Conservation (phyloP, 92 coral and sea anemone genomes). For the Phenganax marumi region DNA sequence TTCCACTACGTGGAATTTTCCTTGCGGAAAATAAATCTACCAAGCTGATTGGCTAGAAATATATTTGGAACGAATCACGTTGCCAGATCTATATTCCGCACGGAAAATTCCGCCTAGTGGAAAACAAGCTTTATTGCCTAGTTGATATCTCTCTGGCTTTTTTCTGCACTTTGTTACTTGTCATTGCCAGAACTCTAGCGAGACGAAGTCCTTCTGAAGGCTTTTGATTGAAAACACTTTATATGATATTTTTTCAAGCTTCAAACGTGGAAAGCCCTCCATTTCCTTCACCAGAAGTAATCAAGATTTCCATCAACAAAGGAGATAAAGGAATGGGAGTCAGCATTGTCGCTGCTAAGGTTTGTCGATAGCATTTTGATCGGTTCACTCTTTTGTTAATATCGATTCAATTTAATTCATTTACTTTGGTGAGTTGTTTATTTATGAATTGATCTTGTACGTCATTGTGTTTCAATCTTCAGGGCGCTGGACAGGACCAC, state of each 20-base stretch:
- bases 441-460: too few species aligned
- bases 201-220: too few species aligned
- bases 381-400: too few species aligned
- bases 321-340: slow-evolving; percentile 99
- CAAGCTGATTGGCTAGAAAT: too few species aligned
- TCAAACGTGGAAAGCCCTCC: slow-evolving; percentile 29
- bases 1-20: neutral
- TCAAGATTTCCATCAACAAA: slow-evolving; percentile 82
- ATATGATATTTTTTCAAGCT: neutral
- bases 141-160: neutral
- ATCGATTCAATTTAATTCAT: too few species aligned
- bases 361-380: slow-evolving; percentile 23
- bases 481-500: slow-evolving; percentile 88
- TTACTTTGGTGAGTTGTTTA: too few species aligned
- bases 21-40: too few species aligned
- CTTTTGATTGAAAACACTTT: slow-evolving; percentile 1
- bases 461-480: neutral
- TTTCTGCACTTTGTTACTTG: neutral
- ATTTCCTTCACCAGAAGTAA: slow-evolving; percentile 45
- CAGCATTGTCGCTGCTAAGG: slow-evolving; percentile 99
- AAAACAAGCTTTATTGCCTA: neutral
- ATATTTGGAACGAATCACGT: too few species aligned
- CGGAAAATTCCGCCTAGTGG: too few species aligned
- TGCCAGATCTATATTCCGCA: too few species aligned
- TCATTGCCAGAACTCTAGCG: too few species aligned